These are phyloP conservation scores for Agriopis aurantiaria DNA, from an alignment of 2,888 invertebrate genomes.

Conservation along the genomic window DNA sequence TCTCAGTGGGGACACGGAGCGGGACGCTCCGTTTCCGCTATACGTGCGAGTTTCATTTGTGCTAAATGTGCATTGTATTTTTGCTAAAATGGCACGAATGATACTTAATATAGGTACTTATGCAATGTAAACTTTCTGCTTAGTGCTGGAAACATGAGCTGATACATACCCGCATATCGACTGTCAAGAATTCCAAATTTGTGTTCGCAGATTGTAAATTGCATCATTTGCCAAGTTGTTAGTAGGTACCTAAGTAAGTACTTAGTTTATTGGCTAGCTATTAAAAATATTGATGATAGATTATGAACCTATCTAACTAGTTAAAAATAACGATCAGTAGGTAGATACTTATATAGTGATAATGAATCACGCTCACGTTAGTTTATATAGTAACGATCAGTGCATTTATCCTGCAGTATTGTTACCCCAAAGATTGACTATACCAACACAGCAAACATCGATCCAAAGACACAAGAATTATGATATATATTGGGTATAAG, in stretches of 20 bases:
- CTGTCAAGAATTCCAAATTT: background rate
- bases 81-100: background rate
- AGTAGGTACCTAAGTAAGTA: background rate
- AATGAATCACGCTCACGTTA: too few species aligned
- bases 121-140: constrained; percentile 4
- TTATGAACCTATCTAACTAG: too few species aligned
- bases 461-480: constrained; percentile 25
- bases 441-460: constrained; percentile 9
- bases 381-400: too few species aligned
- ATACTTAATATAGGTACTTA: background rate
- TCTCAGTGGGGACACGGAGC: too few species aligned
- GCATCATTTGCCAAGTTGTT: constrained; percentile 41
- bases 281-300: background rate
- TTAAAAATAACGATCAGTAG: background rate
- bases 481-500: constrained; percentile 35
- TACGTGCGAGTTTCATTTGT: background rate
- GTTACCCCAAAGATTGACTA: background rate
- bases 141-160: constrained; percentile 1
- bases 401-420: background rate
- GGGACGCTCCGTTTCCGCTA: background rate
- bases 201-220: constrained; percentile 4
- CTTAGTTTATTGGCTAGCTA: background rate
- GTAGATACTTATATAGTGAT: too few species aligned
- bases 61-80: background rate
- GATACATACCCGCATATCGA: constrained; percentile 6